These are phyloP conservation scores for Lates calcarifer DNA, from an alignment of 2,113 vertebrate species.

Conservation along the genomic window DNA sequence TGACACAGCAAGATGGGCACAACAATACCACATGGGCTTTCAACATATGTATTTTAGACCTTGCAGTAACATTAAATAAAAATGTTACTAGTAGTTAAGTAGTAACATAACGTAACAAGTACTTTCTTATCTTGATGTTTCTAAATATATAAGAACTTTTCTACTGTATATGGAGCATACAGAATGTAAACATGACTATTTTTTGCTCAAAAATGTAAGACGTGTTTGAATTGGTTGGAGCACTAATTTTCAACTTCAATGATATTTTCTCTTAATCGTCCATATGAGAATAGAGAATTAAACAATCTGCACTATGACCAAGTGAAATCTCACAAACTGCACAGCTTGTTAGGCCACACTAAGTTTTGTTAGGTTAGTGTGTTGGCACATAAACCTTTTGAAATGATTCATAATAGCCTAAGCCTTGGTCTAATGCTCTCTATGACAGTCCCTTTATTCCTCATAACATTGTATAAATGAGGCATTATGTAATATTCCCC, in stretches of 20 bases:
- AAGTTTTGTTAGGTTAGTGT: constrained; percentile 58
- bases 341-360: constrained; percentile 18
- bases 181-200: not conserved
- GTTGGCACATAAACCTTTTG: constrained; percentile 63
- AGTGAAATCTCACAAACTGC: constrained; percentile 15
- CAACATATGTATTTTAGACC: not conserved
- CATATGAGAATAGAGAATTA: not conserved
- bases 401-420: constrained; percentile 63
- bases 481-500: constrained; percentile 68
- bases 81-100: not conserved
- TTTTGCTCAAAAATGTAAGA: not conserved
- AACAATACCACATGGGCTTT: not conserved
- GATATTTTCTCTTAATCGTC: not conserved
- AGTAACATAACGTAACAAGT: not conserved
- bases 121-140: not conserved
- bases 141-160: not conserved
- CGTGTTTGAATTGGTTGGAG: not conserved
- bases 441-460: constrained; percentile 56
- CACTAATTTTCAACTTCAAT: not conserved
- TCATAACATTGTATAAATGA: constrained; percentile 69
- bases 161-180: not conserved
- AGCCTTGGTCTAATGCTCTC: constrained; percentile 59
- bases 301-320: constrained; percentile 4
- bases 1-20: not conserved
- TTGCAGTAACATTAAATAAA: not conserved